Conservation (phyloP, 1,140 invertebrate species). For the Trachelipus rathkii region DNA sequence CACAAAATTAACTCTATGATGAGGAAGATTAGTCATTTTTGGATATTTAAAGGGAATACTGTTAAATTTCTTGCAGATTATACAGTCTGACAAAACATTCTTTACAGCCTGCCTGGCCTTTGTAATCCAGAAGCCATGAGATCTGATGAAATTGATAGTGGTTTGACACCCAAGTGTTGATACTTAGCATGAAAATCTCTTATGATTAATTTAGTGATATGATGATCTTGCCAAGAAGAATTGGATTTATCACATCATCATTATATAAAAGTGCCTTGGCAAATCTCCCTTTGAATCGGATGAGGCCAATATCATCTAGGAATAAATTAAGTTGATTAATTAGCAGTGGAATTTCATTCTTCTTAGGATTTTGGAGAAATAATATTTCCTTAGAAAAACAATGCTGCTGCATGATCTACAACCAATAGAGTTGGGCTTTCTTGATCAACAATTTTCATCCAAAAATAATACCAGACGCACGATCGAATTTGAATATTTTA, state of each 20-base stretch:
- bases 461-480: too few species aligned
- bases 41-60: constrained; percentile 13
- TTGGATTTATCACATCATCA: neutral
- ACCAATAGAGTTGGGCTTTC: too few species aligned
- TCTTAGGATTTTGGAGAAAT: too few species aligned
- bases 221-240: constrained; percentile 1
- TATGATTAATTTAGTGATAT: neutral
- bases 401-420: too few species aligned
- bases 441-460: too few species aligned
- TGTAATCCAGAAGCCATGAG: constrained; percentile 9
- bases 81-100: neutral
- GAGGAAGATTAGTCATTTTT: neutral
- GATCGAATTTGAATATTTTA: too few species aligned
- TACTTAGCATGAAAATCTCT: constrained; percentile 9
- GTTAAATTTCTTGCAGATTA: neutral
- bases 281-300: too few species aligned
- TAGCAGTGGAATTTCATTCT: too few species aligned
- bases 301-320: too few species aligned
- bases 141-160: neutral
- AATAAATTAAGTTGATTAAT: too few species aligned
- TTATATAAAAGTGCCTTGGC: too few species aligned
- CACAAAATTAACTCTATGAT: neutral
- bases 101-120: neutral
- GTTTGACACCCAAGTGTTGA: constrained; percentile 9
- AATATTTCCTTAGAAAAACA: too few species aligned